Percentiles rank a stretch among this genome's conserved stretches.
Conservation (phyloP, 2,797 vertebrate species). For the Gastrophryne carolinensis region DNA sequence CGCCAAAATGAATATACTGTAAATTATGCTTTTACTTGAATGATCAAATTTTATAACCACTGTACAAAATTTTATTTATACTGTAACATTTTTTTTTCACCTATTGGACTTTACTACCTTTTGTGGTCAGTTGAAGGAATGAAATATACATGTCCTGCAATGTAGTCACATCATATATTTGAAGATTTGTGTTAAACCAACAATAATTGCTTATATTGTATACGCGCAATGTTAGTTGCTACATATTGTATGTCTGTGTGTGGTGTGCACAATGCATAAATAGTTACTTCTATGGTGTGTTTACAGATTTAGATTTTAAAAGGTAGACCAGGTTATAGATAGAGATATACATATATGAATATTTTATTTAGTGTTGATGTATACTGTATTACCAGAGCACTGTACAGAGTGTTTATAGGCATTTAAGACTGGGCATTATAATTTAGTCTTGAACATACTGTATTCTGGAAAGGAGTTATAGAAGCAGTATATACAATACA, state of each 20-base stretch:
- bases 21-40: slow-evolving; percentile 20
- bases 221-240: too few species aligned
- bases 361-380: background rate
- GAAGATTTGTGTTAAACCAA: too few species aligned
- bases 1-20: background rate
- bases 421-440: background rate
- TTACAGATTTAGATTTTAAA: background rate
- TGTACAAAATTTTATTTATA: slow-evolving; percentile 34
- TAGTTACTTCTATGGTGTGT: background rate
- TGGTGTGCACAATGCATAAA: background rate
- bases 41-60: slow-evolving; percentile 27
- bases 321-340: background rate
- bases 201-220: too few species aligned
- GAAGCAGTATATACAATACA: too few species aligned
- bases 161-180: too few species aligned
- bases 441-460: background rate
- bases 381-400: background rate
- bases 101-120: too few species aligned
- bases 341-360: background rate
- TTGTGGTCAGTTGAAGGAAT: too few species aligned
- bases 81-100: background rate
- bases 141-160: too few species aligned
- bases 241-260: background rate
- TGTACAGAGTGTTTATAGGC: background rate
- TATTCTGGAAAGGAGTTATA: background rate